Evolutionary conservation across 92 coral and sea anemone genomes (phyloP).

Genomic region (Isaurus tuberculatus): DNA sequence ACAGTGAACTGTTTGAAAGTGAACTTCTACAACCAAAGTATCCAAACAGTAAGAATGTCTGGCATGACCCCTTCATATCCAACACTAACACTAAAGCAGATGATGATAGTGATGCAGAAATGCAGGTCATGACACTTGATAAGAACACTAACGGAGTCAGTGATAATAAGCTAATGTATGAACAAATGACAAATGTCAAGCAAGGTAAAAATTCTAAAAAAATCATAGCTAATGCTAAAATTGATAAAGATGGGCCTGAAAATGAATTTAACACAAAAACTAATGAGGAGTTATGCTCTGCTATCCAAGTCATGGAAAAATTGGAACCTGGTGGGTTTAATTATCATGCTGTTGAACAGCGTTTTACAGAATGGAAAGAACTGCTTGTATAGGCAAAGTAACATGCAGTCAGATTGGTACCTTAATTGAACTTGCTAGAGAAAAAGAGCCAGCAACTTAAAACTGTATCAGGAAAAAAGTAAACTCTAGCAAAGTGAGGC

Average conservation of each 20-base stretch:
- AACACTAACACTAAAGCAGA: neutral
- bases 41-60: conserved; percentile 24
- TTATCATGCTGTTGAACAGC: conserved; percentile 20
- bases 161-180: conserved; percentile 31
- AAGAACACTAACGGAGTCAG: conserved; percentile 1
- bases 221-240: conserved; percentile 19
- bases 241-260: conserved; percentile 24
- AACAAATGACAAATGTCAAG: conserved; percentile 31
- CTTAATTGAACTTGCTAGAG: conserved; percentile 62
- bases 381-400: conserved; percentile 54
- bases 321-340: conserved; percentile 28
- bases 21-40: conserved; percentile 1
- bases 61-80: conserved; percentile 7
- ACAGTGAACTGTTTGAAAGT: conserved; percentile 30
- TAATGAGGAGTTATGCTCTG: conserved; percentile 14
- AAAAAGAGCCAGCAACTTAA: conserved; percentile 45
- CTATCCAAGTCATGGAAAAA: conserved; percentile 29
- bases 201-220: conserved; percentile 3
- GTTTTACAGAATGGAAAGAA: conserved; percentile 54
- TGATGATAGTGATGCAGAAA: conserved; percentile 12
- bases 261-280: neutral
- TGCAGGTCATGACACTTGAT: conserved; percentile 17
- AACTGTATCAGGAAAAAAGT: conserved; percentile 23
- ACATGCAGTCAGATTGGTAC: conserved; percentile 45
- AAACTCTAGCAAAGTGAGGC: conserved; percentile 7